Conservation (phyloP, 2,888 invertebrate species). For the Globia sparganii region DNA sequence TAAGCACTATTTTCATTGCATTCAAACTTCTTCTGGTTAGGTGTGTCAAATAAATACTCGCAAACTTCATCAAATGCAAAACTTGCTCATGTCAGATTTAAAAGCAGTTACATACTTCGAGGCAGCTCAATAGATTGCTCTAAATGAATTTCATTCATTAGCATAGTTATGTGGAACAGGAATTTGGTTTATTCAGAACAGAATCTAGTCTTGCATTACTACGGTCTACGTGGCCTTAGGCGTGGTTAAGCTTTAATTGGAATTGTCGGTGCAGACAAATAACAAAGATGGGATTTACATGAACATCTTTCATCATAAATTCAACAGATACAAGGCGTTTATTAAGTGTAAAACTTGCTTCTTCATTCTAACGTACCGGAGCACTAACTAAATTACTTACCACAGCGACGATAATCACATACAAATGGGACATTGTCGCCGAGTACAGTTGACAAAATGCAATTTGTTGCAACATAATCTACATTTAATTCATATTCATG, state of each 20-base stretch:
- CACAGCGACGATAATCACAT: slow-evolving; percentile 55
- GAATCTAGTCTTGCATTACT: slow-evolving; percentile 46
- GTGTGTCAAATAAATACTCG: background rate
- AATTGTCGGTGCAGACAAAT: slow-evolving; percentile 51
- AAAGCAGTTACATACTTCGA: slow-evolving; percentile 48
- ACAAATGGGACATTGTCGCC: slow-evolving; percentile 59
- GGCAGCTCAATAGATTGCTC: slow-evolving; percentile 52
- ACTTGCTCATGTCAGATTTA: slow-evolving; percentile 26
- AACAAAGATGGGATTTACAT: slow-evolving; percentile 50
- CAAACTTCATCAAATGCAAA: slow-evolving; percentile 23
- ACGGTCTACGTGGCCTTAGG: slow-evolving; percentile 48
- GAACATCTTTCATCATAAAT: slow-evolving; percentile 50
- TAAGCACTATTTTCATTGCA: background rate
- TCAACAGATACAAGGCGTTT: slow-evolving; percentile 28
- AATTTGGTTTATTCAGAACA: slow-evolving; percentile 58
- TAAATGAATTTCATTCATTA: slow-evolving; percentile 65
- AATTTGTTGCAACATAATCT: slow-evolving; percentile 64
- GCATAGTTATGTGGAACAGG: slow-evolving; percentile 63
- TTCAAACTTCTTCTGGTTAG: background rate
- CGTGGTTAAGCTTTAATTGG: slow-evolving; percentile 60
- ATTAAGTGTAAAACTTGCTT: slow-evolving; percentile 49
- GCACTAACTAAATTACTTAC: slow-evolving; percentile 56
- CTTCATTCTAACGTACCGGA: slow-evolving; percentile 52
- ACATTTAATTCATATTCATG: slow-evolving; percentile 66
- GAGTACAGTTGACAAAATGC: slow-evolving; percentile 59